Conservation (phyloP, 2,888 invertebrate genomes). For the Ormyrus labotus region DNA sequence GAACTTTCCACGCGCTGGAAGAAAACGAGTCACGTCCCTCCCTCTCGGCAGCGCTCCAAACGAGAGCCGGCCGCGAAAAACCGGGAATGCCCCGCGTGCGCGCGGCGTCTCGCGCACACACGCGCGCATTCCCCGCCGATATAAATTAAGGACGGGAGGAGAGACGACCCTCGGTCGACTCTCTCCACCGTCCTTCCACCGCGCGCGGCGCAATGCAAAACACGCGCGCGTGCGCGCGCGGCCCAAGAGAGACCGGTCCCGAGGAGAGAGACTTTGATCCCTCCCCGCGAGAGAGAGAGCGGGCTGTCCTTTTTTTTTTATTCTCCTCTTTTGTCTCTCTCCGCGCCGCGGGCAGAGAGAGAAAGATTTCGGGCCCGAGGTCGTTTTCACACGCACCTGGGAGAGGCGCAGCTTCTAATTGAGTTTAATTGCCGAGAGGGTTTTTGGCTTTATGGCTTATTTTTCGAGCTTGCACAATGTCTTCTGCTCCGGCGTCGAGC, state of each 20-base stretch:
- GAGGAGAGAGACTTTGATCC: conserved; percentile 10
- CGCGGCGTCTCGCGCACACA: not conserved
- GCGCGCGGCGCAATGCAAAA: not conserved
- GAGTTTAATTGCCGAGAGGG: conserved; percentile 14
- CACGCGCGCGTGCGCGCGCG: conserved; percentile 10
- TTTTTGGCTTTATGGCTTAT: conserved; percentile 20
- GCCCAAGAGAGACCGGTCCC: conserved; percentile 29
- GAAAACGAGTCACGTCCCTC: conserved; percentile 47
- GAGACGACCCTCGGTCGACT: not conserved
- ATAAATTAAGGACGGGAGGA: conserved; percentile 25
- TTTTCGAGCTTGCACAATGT: not conserved
- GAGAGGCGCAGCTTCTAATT: conserved; percentile 16
- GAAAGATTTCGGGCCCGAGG: not conserved
- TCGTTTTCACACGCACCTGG: conserved; percentile 10
- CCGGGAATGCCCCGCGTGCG: conserved; percentile 1
- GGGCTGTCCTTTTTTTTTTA: not conserved
- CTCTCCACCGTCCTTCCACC: not conserved
- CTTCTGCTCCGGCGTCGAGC: not conserved
- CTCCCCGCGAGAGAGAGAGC: not conserved
- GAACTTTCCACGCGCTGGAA: conserved; percentile 25
- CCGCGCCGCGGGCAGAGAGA: not conserved
- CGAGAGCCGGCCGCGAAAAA: not conserved
- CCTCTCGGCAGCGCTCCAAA: conserved; percentile 43
- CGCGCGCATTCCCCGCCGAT: conserved; percentile 5
- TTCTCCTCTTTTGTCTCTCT: not conserved